These are phyloP conservation scores for Gambusia affinis DNA, from an alignment of 2,113 vertebrate species.

Conservation along the genomic window DNA sequence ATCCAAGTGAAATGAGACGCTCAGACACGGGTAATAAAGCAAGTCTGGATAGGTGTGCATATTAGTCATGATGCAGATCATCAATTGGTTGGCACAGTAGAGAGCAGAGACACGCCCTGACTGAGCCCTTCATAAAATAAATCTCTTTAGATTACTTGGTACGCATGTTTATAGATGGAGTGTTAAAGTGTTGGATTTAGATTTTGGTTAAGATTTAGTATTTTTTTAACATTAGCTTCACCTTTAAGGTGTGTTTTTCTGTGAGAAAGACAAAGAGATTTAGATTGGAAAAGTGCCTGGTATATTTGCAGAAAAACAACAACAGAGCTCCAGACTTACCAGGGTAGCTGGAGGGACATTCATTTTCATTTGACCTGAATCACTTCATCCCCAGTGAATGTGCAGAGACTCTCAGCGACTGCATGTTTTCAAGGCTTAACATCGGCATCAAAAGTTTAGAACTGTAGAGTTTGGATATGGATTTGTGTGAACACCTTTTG, in stretches of 20 bases:
- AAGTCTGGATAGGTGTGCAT: slow-evolving; percentile 12
- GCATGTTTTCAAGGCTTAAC: slow-evolving; percentile 12
- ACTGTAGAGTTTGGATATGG: slow-evolving; percentile 33
- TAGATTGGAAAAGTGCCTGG: slow-evolving; percentile 17
- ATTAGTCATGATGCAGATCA: slow-evolving; percentile 1
- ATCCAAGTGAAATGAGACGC: slow-evolving; percentile 23
- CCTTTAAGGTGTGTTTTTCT: not conserved
- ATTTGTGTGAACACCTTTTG: slow-evolving; percentile 35
- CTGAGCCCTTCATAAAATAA: not conserved
- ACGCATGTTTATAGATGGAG: not conserved
- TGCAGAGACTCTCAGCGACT: slow-evolving; percentile 19
- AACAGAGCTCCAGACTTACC: slow-evolving; percentile 39
- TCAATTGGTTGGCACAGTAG: not conserved
- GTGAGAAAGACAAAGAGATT: slow-evolving; percentile 12
- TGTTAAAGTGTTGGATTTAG: not conserved
- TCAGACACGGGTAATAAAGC: slow-evolving; percentile 29
- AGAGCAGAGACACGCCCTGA: not conserved
- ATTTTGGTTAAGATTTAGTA: not conserved
- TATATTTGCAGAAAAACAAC: slow-evolving; percentile 30
- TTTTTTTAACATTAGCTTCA: not conserved
- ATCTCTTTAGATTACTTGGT: not conserved
- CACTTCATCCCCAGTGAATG: slow-evolving; percentile 46
- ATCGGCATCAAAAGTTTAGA: slow-evolving; percentile 15
- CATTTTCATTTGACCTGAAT: slow-evolving; percentile 65
- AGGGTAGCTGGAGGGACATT: slow-evolving; percentile 48